Percentiles rank a stretch among this genome's conserved stretches.
These are phyloP conservation scores for Chloebia gouldiae DNA, from an alignment of 2,113 vertebrate genomes.

Conservation along the genomic window DNA sequence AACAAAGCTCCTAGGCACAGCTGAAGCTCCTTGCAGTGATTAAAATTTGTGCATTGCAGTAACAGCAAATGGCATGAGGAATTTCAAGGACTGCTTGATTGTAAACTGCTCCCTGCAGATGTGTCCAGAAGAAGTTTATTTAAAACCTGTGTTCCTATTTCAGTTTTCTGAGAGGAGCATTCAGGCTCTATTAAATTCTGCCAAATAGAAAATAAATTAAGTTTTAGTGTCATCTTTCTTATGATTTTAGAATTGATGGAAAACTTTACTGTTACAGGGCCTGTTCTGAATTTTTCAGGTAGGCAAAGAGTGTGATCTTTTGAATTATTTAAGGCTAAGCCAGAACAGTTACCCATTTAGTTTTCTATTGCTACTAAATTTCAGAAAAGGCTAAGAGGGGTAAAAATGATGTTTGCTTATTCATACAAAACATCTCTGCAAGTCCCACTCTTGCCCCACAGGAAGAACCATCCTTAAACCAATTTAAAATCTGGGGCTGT, in stretches of 20 bases:
- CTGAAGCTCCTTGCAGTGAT: background rate
- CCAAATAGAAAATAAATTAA: background rate
- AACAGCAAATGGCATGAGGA: background rate
- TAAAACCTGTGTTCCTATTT: slow-evolving; percentile 20
- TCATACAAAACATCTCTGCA: background rate
- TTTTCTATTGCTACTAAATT: background rate
- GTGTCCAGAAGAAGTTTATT: slow-evolving; percentile 5
- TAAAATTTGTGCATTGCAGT: background rate
- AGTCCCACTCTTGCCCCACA: background rate
- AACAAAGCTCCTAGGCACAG: background rate
- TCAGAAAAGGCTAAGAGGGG: background rate
- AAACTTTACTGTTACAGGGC: background rate
- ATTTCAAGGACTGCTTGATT: background rate
- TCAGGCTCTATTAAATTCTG: background rate
- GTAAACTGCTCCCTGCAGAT: background rate
- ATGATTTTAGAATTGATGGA: background rate
- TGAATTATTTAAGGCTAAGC: background rate
- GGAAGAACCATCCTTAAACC: background rate
- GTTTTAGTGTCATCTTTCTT: background rate
- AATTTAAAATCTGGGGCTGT: background rate
- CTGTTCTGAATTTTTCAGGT: background rate
- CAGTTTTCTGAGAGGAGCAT: background rate
- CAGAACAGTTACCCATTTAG: background rate
- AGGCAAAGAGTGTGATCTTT: background rate
- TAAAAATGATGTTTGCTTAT: background rate